These are phyloP conservation scores for Drosophila lacicola DNA, from an alignment of 2,888 invertebrate genomes.

Conservation along the genomic window DNA sequence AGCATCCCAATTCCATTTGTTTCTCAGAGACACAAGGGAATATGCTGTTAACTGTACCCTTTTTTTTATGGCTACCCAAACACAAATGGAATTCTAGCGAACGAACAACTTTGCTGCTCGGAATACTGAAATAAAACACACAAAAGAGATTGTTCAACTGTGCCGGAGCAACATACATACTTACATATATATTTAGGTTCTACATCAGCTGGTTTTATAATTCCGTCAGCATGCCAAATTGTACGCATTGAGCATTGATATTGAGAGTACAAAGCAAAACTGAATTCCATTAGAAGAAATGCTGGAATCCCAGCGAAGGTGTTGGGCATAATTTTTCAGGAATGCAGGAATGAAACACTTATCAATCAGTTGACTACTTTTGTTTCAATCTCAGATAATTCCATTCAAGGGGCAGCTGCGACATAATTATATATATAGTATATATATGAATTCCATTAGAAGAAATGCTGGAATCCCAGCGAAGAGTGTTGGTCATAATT, in stretches of 20 bases:
- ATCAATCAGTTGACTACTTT: background rate
- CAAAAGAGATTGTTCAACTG: constrained; percentile 1
- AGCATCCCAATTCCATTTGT: too few relatives aligned
- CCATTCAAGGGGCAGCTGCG: constrained; percentile 13
- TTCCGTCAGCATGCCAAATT: constrained; percentile 4
- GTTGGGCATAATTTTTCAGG: background rate
- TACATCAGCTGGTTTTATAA: constrained; percentile 8
- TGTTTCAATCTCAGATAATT: constrained; percentile 2
- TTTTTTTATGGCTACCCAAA: background rate
- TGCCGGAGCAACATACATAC: background rate
- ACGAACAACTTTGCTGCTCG: background rate
- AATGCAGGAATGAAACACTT: constrained; percentile 4
- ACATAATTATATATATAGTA: background rate
- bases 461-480: background rate
- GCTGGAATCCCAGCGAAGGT: background rate
- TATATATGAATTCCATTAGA: too few relatives aligned
- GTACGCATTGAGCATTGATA: constrained; percentile 6
- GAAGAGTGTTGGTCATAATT: background rate
- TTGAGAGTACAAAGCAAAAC: constrained; percentile 2
- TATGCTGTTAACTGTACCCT: too few relatives aligned
- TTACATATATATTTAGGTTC: constrained; percentile 4
- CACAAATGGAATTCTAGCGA: background rate
- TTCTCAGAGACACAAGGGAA: too few relatives aligned
- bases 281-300: constrained; percentile 5
- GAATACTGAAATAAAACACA: constrained; percentile 13